phyloP scores from a whole-genome alignment of 1,140 invertebrate genomes.

The Phocides pigmalion region DNA sequence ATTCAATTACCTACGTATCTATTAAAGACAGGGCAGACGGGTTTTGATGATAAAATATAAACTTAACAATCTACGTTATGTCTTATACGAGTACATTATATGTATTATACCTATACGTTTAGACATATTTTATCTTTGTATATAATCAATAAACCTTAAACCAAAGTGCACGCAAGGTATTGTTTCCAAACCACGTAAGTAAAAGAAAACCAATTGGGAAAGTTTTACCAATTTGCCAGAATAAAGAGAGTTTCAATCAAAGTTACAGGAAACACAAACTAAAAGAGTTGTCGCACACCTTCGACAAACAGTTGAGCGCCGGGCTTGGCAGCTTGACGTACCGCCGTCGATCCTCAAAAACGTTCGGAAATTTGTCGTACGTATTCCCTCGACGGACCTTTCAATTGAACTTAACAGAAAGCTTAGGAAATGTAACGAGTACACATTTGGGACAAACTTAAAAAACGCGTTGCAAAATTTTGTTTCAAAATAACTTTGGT shows the following conservation, averaged over 20 bases:
- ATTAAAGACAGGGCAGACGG: too few species aligned
- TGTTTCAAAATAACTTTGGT: too few species aligned
- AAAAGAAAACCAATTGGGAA: slow-evolving; percentile 66
- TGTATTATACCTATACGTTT: too few species aligned
- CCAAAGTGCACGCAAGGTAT: background rate
- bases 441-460: too few species aligned
- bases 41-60: too few species aligned
- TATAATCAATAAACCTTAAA: background rate
- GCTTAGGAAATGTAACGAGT: too few species aligned
- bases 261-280: slow-evolving; percentile 74
- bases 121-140: too few species aligned
- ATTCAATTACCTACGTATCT: too few species aligned
- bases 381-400: background rate
- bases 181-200: background rate
- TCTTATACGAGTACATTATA: too few species aligned
- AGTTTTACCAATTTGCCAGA: slow-evolving; percentile 72
- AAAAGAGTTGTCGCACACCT: slow-evolving; percentile 62
- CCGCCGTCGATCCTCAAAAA: background rate
- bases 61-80: too few species aligned
- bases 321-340: slow-evolving; percentile 1
- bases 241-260: slow-evolving; percentile 80
- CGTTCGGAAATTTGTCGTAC: background rate
- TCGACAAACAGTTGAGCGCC: slow-evolving; percentile 53
- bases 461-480: too few species aligned
- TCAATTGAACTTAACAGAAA: too few species aligned